These are phyloP conservation scores for Phylloscopus collybita DNA, from an alignment of 2,797 vertebrate species.

Conservation along the genomic window DNA sequence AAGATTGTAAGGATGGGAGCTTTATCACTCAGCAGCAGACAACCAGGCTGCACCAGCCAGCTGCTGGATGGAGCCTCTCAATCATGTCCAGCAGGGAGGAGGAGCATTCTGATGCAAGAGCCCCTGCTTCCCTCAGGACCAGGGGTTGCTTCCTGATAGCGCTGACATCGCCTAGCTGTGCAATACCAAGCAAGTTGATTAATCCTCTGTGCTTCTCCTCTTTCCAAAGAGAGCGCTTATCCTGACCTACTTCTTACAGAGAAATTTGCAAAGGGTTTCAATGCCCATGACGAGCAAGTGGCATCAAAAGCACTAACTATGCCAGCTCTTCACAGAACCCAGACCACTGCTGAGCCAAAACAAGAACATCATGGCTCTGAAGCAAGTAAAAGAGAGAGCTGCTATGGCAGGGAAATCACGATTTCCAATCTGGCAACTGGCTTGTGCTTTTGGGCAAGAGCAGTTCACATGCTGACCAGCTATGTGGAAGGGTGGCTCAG, in stretches of 20 bases:
- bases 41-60: background rate
- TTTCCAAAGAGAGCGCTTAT: background rate
- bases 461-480: background rate
- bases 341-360: background rate
- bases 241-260: conserved; percentile 19
- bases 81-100: background rate
- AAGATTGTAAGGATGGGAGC: background rate
- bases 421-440: background rate
- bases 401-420: background rate
- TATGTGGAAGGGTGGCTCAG: background rate
- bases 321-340: background rate
- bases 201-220: background rate
- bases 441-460: background rate
- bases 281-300: background rate
- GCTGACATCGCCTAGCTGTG: background rate
- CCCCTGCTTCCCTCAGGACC: accelerated
- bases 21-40: background rate
- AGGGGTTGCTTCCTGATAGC: background rate
- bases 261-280: conserved; percentile 9
- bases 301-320: background rate
- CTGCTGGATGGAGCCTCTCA: background rate
- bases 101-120: background rate
- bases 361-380: background rate
- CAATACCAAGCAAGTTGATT: conserved; percentile 13
- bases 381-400: background rate